Base-by-base conservation (phyloP, 1,140 invertebrate species). In the Holcopasites calliopsidis region DNA sequence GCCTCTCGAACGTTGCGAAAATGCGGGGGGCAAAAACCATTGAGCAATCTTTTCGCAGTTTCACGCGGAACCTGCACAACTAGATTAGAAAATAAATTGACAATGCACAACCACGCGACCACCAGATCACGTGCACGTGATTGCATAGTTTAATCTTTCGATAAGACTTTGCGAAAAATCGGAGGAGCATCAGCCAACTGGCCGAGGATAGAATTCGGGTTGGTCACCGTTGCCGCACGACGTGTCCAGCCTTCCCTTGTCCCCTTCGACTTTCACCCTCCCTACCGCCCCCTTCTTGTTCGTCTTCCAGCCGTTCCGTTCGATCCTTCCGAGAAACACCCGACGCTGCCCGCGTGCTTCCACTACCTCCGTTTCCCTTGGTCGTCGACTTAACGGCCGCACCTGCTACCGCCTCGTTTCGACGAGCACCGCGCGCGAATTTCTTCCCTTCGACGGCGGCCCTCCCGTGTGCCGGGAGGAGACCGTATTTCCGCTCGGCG, bases 341-440 rank as follows among this genome's bases (percentile, higher is more conserved):
- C 26, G n/a, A n/a, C n/a, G n/a, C n/a, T n/a, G n/a, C n/a, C 40
- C 38, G 49, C 62, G 33, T 31, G 38, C 55, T 42, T 58, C 76
- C 10, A 40, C 21, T n/a, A n/a, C 47, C 16, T 3, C 54, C 31
- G 47, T 65, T 54, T 60, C 18, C n/a, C 71, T 44, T 73, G 55
- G 76, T 61, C 71, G 62, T 58, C 76, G 76, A 75, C 71, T 78
- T 75, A 78, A 78, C 76, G 71, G 54, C 62, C 71, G 71, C 76
- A 78, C 76, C 76, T 78, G 76, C 71, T 75, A 66, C 71, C 71
- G 28, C 26, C 52, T 66, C 76, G 70, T 54, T 66, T 78, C 54
- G 61, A 16, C 60, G 52, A 72, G 50, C 58, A 10, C 31, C 72
- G 72, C 76, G n/a, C n/a, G 50, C 58, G 52, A 61, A 77, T 73